These are phyloP conservation scores for Mylabris phalerata DNA, from an alignment of 1,140 invertebrate genomes.

Conservation along the genomic window DNA sequence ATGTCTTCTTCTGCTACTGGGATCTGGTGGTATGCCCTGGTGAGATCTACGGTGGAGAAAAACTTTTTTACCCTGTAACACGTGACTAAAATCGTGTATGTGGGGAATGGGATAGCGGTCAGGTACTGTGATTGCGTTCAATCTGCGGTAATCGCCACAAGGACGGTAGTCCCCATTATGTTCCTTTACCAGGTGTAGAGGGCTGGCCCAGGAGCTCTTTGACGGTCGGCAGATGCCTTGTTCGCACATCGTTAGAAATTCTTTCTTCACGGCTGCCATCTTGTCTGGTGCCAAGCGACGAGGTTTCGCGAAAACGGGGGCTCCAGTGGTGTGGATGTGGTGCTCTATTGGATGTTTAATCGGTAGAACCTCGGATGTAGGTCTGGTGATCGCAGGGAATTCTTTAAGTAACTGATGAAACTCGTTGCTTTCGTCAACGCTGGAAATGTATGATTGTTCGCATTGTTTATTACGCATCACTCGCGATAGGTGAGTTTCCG, in stretches of 20 bases:
- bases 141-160: conserved; percentile 41
- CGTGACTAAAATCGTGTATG: conserved; percentile 33
- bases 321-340: conserved; percentile 32
- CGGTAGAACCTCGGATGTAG: not conserved
- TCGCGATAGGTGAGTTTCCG: too few relatives aligned
- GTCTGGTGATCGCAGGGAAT: not conserved
- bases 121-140: conserved; percentile 40
- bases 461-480: too few relatives aligned
- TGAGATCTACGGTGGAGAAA: too few relatives aligned
- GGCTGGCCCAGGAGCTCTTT: conserved; percentile 42
- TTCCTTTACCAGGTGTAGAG: conserved; percentile 41
- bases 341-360: conserved; percentile 19
- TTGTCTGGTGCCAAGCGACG: conserved; percentile 38
- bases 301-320: conserved; percentile 37
- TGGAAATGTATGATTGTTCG: not conserved
- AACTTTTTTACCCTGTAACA: conserved; percentile 21
- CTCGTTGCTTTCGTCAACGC: not conserved
- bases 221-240: conserved; percentile 37
- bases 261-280: conserved; percentile 32
- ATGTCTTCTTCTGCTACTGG: conserved; percentile 31
- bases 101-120: conserved; percentile 37
- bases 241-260: conserved; percentile 35
- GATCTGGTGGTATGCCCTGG: too few relatives aligned
- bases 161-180: conserved; percentile 33
- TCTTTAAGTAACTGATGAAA: not conserved